Evolutionary conservation across 2,888 invertebrate genomes (phyloP), one percentile per base, ranked within the genome.

Genomic region (Bellardia pandia): DNA sequence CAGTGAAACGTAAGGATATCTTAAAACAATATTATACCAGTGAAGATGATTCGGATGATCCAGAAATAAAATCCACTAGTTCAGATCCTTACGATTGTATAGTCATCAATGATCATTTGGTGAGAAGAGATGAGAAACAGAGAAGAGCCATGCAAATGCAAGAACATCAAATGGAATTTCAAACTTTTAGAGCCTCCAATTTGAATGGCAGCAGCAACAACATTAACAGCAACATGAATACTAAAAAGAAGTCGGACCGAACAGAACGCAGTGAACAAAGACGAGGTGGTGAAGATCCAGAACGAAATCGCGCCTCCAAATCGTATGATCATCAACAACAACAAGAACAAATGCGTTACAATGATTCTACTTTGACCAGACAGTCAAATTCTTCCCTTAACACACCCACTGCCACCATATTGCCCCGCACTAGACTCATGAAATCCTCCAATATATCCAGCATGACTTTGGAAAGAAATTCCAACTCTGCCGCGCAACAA

Each of bases 71-170:
- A 92, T 96, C 96, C 72, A 96, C 96, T 69, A 96, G 96, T 91
- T 96, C 96, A 69, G 96, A 96, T 94, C 96, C 96, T 42, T 96
- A 96, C 90, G 96, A 96, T 91, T 97, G 97, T 91, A 97, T 97
- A 89, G 96, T 98, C 75, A 97, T 97, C 40, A 97, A 97, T 90
- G 97, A 97, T 93, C 97, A 96, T 90, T 90, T 94, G 64, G 94
- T 93, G 83, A 92, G 92, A 75, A 92, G 91, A 92, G 94, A 94
- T 87, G 94, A 94, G 33, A 95, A 94, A 86, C 89, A 91, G 75
- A 89, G 91, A 4, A 91, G 92, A 1, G 90, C 91, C 62, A 77
- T 94, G 94, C 94, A 94, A 94, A 89, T 90, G 14, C 90, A 92
- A 69, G 92, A 89, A 93, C 94, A 92, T 76, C 92, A 95, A 94